Base-by-base conservation (phyloP, 2,113 vertebrate genomes). In the Orycteropus afer region DNA sequence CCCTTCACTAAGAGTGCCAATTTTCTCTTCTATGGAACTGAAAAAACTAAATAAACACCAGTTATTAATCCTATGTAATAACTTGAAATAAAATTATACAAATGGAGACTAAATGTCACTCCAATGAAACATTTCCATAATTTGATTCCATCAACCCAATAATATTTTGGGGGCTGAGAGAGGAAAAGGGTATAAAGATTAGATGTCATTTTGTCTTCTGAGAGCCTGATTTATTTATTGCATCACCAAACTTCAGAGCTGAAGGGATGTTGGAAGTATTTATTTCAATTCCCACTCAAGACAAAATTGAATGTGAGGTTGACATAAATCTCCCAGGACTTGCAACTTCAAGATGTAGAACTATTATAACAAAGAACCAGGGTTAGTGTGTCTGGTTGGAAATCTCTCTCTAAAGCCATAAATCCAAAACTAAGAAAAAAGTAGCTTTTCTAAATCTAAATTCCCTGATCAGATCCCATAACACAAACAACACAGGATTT, bases 41-140 rank as follows among this genome's bases (percentile, higher is more conserved):
- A 37, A 77, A 93, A 85, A 71, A 32, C 49, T 34, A 76, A 78
- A 37, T 22, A 57, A 57, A 57, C 40, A n/a, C n/a, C n/a, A n/a
- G n/a, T n/a, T n/a, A n/a, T n/a, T n/a, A n/a, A n/a, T n/a, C n/a
- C 20, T 49, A 49, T 45, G 32, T 34, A 89, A 83, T 86, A 34
- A 32, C 6, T 49, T 3, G 37, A 86, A 94, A 78, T 65, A 82
- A 86, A 74, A 76, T 34, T 22, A 23, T 79, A 63, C 55, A 71
- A 6, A 59, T 61, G 18, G 11, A 67, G 29, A 34, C 22, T 77
- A 76, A 77, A 80, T 9, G 1, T n/a, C 63, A 67, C 78, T 61
- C 67, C 83, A 81, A 89, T 91, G 1, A 93, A 95, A 51, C 87
- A 40, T 45, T 57, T 94, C 81, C 2, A 76, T 89, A 80, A n/a